Conservation (phyloP, 2,113 vertebrate species). For the Sporophila hypoxantha region DNA sequence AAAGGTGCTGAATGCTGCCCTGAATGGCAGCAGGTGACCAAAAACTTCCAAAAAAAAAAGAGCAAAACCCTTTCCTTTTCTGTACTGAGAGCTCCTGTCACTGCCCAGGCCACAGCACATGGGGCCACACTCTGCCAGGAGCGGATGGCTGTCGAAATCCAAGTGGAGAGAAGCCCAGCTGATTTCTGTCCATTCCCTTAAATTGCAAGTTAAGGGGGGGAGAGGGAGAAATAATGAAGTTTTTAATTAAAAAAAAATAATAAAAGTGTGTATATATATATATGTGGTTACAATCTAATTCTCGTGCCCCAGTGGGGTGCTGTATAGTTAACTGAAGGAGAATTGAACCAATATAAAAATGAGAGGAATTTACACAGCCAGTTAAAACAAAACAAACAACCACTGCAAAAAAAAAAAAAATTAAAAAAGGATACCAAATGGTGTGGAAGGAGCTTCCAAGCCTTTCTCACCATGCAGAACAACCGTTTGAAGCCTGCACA, state of each 20-base stretch:
- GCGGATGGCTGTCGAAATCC: conserved; percentile 8
- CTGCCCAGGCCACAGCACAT: not conserved
- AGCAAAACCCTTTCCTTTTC: conserved; percentile 2
- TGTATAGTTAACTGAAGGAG: conserved; percentile 68
- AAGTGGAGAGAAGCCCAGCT: conserved; percentile 5
- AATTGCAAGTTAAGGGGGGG: conserved; percentile 33
- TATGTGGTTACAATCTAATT: conserved; percentile 69
- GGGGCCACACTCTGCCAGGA: not conserved
- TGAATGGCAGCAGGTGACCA: conserved; percentile 29
- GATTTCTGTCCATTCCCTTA: conserved; percentile 46
- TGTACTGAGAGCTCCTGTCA: not conserved
- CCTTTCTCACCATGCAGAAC: conserved; percentile 42
- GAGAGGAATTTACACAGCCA: conserved; percentile 45
- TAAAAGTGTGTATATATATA: conserved; percentile 56
- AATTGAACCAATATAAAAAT: conserved; percentile 44
- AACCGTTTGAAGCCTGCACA: conserved; percentile 51
- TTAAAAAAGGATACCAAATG: conserved; percentile 19
- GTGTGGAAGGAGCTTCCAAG: conserved; percentile 37
- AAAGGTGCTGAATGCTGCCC: conserved; percentile 29
- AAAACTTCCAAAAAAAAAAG: not conserved
- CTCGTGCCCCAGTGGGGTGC: conserved; percentile 71
- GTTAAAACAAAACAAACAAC: conserved; percentile 40
- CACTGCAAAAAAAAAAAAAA: not conserved
- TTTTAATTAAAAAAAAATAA: conserved; percentile 65
- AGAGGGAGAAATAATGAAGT: conserved; percentile 62